phyloP scores from a whole-genome alignment of 2,797 vertebrate species.

The Podarcis lilfordi region DNA sequence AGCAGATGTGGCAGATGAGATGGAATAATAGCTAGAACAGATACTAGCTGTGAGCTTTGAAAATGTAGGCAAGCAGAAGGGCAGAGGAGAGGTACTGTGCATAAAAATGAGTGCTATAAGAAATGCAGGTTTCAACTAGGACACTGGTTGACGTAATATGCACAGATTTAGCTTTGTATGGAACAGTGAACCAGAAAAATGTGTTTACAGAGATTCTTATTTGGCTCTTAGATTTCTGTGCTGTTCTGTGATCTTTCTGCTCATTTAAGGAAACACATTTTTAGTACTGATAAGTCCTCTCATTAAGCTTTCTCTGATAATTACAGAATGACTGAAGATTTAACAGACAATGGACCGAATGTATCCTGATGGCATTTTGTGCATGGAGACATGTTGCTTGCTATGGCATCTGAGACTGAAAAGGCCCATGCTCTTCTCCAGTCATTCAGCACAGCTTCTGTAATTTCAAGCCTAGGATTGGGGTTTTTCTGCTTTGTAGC shows the following conservation, averaged over 20 bases:
- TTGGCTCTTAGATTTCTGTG: not conserved
- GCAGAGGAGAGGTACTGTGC: not conserved
- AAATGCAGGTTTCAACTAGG: not conserved
- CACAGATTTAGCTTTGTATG: conserved; percentile 8
- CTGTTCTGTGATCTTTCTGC: conserved; percentile 1
- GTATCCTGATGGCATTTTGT: conserved; percentile 46
- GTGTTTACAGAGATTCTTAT: not conserved
- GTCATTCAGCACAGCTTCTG: conserved; percentile 89
- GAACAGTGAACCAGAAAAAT: not conserved
- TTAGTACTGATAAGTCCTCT: conserved; percentile 5
- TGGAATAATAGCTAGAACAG: not conserved
- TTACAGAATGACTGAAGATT: conserved; percentile 64
- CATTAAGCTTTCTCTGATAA: conserved; percentile 38
- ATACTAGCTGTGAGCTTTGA: not conserved
- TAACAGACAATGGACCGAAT: conserved; percentile 55
- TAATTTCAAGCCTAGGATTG: conserved; percentile 88
- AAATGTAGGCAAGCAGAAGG: not conserved
- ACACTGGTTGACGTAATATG: fast-evolving
- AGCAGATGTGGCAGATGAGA: not conserved
- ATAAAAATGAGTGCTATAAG: not conserved
- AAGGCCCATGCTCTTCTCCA: conserved; percentile 91
- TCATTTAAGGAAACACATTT: conserved; percentile 7
- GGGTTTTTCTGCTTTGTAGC: conserved; percentile 89
- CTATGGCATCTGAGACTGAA: conserved; percentile 90
- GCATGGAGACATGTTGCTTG: conserved; percentile 40